A percentile compares a stretch with the other conserved stretches of the same genome.
Conservation (phyloP, 1,140 invertebrate genomes). For the Pectinophora gossypiella region DNA sequence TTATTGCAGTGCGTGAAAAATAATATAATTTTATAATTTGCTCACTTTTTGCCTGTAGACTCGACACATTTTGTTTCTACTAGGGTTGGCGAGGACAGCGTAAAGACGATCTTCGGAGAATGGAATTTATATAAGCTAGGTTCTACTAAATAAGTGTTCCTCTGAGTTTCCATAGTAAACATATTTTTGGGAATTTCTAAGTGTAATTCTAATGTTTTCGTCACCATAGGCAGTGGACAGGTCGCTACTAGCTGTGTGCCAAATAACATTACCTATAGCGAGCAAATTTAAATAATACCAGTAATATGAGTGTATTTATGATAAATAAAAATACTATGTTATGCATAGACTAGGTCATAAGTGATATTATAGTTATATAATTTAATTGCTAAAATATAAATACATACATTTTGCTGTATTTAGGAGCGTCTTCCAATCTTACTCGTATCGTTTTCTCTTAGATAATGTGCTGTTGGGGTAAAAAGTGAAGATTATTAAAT, state of each 20-base stretch:
- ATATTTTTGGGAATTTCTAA: too few species aligned
- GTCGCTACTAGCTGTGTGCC: slow-evolving; percentile 46
- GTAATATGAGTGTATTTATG: slow-evolving; percentile 54
- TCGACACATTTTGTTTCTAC: too few species aligned
- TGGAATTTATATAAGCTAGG: too few species aligned
- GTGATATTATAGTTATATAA: slow-evolving; percentile 63
- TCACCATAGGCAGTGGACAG: slow-evolving; percentile 21
- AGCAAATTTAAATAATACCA: slow-evolving; percentile 54
- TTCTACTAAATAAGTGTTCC: too few species aligned
- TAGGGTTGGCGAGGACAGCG: too few species aligned
- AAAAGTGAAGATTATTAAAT: slow-evolving; percentile 18
- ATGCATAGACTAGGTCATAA: slow-evolving; percentile 57
- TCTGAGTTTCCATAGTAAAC: too few species aligned
- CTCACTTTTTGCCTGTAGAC: too few species aligned
- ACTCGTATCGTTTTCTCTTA: slow-evolving; percentile 62
- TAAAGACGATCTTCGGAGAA: too few species aligned
- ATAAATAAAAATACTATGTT: slow-evolving; percentile 47
- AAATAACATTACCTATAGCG: slow-evolving; percentile 33
- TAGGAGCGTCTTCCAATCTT: slow-evolving; percentile 71
- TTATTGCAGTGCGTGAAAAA: too few species aligned
- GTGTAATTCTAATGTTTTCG: neutral
- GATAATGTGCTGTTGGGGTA: slow-evolving; percentile 32
- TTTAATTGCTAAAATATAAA: slow-evolving; percentile 60
- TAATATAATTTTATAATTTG: too few species aligned
- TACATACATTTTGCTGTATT: slow-evolving; percentile 70